Percentiles rank a stretch among this genome's conserved stretches.
These are phyloP conservation scores for Leistus spinibarbis DNA, from an alignment of 2,888 invertebrate species.

Conservation along the genomic window DNA sequence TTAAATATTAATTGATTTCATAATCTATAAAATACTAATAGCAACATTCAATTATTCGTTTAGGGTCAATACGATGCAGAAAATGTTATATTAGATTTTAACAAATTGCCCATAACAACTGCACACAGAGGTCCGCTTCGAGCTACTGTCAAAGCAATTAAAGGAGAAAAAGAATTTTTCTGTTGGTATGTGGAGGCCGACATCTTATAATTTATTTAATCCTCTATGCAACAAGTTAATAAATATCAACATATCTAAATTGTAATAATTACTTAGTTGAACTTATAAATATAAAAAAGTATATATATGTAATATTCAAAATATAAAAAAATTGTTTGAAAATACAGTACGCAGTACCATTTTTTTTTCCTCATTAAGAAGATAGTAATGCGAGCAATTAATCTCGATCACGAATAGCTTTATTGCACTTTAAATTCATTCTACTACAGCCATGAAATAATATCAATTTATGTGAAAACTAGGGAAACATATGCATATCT, in stretches of 20 bases:
- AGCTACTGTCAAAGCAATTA: background rate
- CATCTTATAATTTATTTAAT: constrained; percentile 6
- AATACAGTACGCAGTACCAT: background rate
- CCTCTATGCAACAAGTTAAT: background rate
- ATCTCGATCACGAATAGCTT: no score
- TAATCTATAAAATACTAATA: no score
- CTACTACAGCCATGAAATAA: no score
- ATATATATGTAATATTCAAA: background rate
- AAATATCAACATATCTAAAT: background rate
- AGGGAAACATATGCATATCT: no score
- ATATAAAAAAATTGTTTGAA: background rate
- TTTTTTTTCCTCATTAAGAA: no score
- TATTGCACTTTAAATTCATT: no score
- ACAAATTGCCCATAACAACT: constrained; percentile 9
- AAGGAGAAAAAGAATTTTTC: constrained; percentile 9
- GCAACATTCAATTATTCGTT: background rate
- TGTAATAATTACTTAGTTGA: background rate
- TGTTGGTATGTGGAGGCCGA: constrained; percentile 18
- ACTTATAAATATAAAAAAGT: background rate
- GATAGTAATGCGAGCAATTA: no score
- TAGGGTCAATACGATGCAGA: constrained; percentile 16
- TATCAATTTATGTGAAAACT: no score
- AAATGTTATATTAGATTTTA: constrained; percentile 14
- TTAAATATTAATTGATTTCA: background rate
- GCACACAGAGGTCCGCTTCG: constrained; percentile 5